phyloP scores from a whole-genome alignment of 1,140 invertebrate species.

The Cheumatopsyche charites region DNA sequence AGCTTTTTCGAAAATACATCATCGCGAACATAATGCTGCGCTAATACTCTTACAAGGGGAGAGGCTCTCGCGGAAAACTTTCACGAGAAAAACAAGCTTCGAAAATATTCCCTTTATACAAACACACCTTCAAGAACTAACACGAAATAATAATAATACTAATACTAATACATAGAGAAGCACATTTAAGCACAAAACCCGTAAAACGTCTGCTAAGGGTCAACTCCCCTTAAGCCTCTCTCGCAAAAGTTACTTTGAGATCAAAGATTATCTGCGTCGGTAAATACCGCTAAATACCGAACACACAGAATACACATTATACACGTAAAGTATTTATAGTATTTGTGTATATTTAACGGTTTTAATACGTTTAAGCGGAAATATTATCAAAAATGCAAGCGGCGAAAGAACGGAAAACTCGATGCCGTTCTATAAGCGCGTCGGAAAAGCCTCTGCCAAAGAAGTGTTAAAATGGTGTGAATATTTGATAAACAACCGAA shows the following conservation, averaged over 20 bases:
- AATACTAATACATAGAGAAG: no score
- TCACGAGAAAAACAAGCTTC: slow-evolving; percentile 4
- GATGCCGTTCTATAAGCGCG: neutral
- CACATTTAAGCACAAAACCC: no score
- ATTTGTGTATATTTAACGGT: no score
- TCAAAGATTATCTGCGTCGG: slow-evolving; percentile 20
- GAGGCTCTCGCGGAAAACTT: slow-evolving; percentile 8
- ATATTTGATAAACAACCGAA: slow-evolving; percentile 48
- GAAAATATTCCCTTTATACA: slow-evolving; percentile 16
- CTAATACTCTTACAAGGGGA: slow-evolving; percentile 17
- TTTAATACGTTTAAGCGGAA: no score
- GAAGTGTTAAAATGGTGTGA: slow-evolving; percentile 44
- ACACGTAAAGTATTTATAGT: no score
- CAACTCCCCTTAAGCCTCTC: neutral
- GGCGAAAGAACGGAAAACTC: slow-evolving; percentile 17
- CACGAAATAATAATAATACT: no score
- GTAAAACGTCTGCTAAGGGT: neutral
- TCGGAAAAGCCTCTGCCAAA: slow-evolving; percentile 6
- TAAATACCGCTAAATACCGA: slow-evolving; percentile 13
- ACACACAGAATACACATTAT: no score
- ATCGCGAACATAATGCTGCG: no score
- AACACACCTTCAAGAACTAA: no score
- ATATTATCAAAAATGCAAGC: neutral
- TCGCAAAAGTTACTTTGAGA: slow-evolving; percentile 2
- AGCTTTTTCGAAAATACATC: neutral